A percentile compares a stretch with the other conserved stretches of the same genome.
phyloP scores from a whole-genome alignment of 64 coral and sea anemone genomes.

The Dendronephthya gigantea region DNA sequence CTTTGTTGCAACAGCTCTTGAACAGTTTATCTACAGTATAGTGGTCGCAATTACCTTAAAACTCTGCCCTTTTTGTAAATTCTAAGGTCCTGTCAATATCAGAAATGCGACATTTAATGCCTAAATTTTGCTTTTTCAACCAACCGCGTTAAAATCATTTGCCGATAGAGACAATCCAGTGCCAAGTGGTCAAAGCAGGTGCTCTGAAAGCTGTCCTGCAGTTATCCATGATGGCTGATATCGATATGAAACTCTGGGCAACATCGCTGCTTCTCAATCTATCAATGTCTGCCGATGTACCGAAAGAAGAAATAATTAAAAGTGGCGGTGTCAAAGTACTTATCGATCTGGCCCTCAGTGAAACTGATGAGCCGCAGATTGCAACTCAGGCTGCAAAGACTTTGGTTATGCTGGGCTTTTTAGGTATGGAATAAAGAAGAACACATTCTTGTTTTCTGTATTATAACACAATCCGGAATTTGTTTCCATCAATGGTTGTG shows the following conservation, averaged over 20 bases:
- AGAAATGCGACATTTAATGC: no score
- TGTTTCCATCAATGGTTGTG: no score
- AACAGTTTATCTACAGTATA: no score
- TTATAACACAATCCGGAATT: no score
- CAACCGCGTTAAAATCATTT: background rate
- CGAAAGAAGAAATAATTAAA: slow-evolving; percentile 75
- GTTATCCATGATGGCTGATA: slow-evolving; percentile 53
- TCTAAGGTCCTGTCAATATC: no score
- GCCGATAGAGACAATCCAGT: slow-evolving; percentile 48
- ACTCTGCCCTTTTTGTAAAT: no score
- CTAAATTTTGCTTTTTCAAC: background rate
- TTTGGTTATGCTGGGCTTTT: slow-evolving; percentile 93
- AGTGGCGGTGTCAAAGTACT: slow-evolving; percentile 66
- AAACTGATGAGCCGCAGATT: slow-evolving; percentile 61
- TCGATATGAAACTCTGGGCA: slow-evolving; percentile 85
- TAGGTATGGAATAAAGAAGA: slow-evolving; percentile 38
- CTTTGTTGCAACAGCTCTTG: no score
- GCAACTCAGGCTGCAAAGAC: slow-evolving; percentile 82
- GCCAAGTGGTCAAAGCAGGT: slow-evolving; percentile 60
- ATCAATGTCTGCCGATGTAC: slow-evolving; percentile 65
- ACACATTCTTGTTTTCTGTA: background rate
- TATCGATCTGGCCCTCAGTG: slow-evolving; percentile 89
- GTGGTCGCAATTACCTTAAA: no score
- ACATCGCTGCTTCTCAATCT: slow-evolving; percentile 81
- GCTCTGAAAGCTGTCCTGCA: slow-evolving; percentile 57